Evolutionary conservation across 2,113 vertebrate genomes (phyloP), one percentile per base, ranked within the genome.

Genomic region (Mesitornis unicolor): DNA sequence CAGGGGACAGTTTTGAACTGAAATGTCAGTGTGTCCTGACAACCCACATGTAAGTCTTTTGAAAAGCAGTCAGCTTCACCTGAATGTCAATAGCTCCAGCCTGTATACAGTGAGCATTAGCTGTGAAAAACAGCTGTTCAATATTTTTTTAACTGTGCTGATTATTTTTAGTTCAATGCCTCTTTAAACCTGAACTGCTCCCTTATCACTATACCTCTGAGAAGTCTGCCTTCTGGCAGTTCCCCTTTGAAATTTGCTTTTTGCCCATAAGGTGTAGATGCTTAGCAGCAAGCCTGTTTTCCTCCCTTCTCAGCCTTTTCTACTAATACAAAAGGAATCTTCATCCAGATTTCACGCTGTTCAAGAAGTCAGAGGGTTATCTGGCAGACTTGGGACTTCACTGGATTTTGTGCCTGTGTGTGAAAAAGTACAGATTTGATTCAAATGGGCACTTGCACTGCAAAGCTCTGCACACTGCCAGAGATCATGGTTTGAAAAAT

Each of bases 121-220:
- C 69, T 59, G 18, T 35, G 38, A 75, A 75, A 93, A 92, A 65
- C 64, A 92, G 47, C 71, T 85, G 53, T 45, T 94, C n/a, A 56
- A 4, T 84, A 35, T 87, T 75, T 94, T 87, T 87, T 79, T 22
- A 75, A 89, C 65, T 76, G 42, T 73, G 28, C 22, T 87, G 84
- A 85, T 93, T 84, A 73, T 73, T 95, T 94, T 91, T 82, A 91
- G 51, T 73, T 92, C 73, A 94, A 31, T 87, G 70, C 7, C 25
- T 87, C 48, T 95, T 92, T 89, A 95, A 89, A 79, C 21, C 42
- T 54, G 24, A 87, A 50, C 56, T 71, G 16, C 22, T 89, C 24
- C 65, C 77, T 91, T 87, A 82, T 57, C 35, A 25, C 19, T 0
- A 0, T 42, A 48, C 48, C 28, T 65, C 61, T 93, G 61, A 95